Conservation (phyloP, 1,140 invertebrate genomes). For the Habropoda laboriosa region DNA sequence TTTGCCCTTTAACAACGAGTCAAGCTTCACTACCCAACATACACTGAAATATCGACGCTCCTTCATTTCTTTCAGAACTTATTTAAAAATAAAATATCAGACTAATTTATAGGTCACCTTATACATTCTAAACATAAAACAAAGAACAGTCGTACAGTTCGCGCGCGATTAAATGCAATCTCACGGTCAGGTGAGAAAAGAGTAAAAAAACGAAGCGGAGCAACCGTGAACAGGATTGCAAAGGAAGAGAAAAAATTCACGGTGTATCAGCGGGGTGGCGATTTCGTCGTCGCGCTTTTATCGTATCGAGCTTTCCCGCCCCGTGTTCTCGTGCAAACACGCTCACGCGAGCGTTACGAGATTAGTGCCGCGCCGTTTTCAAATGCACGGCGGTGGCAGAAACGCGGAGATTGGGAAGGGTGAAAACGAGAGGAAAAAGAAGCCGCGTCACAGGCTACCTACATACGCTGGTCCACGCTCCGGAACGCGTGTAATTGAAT, state of each 20-base stretch:
- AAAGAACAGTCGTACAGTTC: too few species aligned
- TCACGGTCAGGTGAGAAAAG: background rate
- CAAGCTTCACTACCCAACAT: too few species aligned
- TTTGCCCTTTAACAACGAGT: too few species aligned
- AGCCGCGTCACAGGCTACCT: too few species aligned
- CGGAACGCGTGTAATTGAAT: conserved; percentile 65
- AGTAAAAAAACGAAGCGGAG: background rate
- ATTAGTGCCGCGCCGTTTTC: conserved; percentile 2
- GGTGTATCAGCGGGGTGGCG: background rate
- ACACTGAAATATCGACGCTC: too few species aligned
- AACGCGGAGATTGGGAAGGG: too few species aligned
- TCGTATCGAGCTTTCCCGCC: background rate
- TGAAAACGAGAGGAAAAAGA: conserved; percentile 36
- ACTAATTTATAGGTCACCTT: too few species aligned
- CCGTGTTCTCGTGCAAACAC: background rate
- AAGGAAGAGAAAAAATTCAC: background rate
- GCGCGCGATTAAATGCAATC: too few species aligned
- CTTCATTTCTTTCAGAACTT: too few species aligned
- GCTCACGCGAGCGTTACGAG: background rate
- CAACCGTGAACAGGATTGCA: background rate
- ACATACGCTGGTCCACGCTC: background rate
- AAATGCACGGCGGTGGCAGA: background rate
- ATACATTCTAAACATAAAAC: too few species aligned
- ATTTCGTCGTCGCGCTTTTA: background rate
- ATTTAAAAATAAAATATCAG: too few species aligned